Conservation (phyloP, 2,113 vertebrate genomes). For the Pomatorhinus ruficollis region DNA sequence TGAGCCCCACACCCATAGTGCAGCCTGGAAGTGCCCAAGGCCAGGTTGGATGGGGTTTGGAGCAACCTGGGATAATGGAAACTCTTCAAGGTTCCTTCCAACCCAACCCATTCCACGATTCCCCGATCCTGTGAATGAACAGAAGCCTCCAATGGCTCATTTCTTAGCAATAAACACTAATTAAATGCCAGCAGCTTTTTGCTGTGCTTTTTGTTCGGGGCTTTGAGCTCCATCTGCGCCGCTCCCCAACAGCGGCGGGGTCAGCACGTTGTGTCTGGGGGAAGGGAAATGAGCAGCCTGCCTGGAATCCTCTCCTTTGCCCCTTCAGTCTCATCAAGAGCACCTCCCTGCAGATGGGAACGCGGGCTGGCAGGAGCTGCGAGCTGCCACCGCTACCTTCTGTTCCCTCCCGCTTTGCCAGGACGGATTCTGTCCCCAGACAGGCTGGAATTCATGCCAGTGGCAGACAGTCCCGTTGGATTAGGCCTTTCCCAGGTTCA, state of each 20-base stretch:
- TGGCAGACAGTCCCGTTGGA: conserved; percentile 28
- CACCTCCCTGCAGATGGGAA: conserved; percentile 60
- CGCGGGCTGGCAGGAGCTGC: neutral
- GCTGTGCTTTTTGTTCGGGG: neutral
- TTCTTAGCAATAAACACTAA: neutral
- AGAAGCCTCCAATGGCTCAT: accelerated
- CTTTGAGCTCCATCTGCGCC: conserved; percentile 4
- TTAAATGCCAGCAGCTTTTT: neutral
- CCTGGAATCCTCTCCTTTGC: conserved; percentile 7
- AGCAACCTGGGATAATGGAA: neutral
- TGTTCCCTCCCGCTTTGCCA: conserved; percentile 60
- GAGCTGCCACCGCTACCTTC: conserved; percentile 45
- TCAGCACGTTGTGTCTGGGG: neutral
- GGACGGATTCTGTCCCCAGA: neutral
- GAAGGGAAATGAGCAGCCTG: neutral
- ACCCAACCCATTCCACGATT: neutral
- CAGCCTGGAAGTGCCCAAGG: neutral
- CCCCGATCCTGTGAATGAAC: accelerated
- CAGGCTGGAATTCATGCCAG: conserved; percentile 19
- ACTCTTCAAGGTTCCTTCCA: neutral
- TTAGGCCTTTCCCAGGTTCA: conserved; percentile 14
- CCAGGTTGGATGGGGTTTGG: accelerated
- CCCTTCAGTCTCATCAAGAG: neutral
- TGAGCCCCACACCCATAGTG: too few species aligned
- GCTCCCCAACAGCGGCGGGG: neutral